These are phyloP conservation scores for Drosophila villosipedis DNA, from an alignment of 2,888 invertebrate genomes.

Conservation along the genomic window DNA sequence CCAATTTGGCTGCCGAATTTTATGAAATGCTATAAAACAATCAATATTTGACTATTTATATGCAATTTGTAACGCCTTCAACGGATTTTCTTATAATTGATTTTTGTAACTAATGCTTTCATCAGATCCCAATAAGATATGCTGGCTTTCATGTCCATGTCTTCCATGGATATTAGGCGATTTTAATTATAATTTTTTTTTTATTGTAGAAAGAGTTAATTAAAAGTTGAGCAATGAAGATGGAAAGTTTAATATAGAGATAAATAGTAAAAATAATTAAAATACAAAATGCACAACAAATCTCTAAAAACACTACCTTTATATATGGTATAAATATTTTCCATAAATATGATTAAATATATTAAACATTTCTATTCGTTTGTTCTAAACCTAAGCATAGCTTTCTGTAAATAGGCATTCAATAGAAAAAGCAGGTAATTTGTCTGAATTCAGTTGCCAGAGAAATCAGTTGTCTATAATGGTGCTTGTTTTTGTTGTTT, in stretches of 20 bases:
- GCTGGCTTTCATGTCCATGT: background rate
- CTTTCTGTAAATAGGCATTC: conserved; percentile 62
- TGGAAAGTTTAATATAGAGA: background rate
- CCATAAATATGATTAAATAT: background rate
- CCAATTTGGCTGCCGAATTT: conserved; percentile 24
- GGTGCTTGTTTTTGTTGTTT: background rate
- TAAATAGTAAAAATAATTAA: background rate
- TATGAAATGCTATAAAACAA: conserved; percentile 19
- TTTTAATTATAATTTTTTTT: conserved; percentile 1
- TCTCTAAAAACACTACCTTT: background rate
- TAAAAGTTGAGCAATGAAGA: background rate
- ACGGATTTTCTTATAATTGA: conserved; percentile 13
- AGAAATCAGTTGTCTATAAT: conserved; percentile 49
- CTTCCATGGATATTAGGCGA: background rate
- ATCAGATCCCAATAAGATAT: background rate
- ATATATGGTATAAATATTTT: background rate
- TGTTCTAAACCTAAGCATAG: background rate
- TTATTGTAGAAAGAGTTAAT: background rate
- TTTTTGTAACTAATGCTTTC: conserved; percentile 4
- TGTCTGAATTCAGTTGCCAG: conserved; percentile 35
- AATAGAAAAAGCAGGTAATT: conserved; percentile 42
- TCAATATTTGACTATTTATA: conserved; percentile 16
- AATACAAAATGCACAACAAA: too few relatives aligned
- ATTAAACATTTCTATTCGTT: background rate
- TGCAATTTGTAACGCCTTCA: conserved; percentile 18